phyloP scores from a whole-genome alignment of 1,140 invertebrate species.

The Coboldia fuscipes region DNA sequence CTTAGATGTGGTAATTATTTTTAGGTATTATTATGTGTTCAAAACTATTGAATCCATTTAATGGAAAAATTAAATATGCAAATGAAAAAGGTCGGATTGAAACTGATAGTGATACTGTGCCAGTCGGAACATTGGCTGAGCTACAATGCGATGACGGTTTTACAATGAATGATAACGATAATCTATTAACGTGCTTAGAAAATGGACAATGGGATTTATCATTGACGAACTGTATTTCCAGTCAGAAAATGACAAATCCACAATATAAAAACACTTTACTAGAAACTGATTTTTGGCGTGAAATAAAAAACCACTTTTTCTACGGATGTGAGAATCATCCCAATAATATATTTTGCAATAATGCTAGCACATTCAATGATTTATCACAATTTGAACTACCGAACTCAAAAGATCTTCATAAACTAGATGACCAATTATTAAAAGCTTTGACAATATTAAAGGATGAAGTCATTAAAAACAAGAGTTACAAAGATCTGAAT shows the following conservation, averaged over 20 bases:
- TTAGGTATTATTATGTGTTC: neutral
- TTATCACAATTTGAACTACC: too few species aligned
- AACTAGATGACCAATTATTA: too few species aligned
- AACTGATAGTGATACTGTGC: neutral
- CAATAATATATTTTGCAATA: too few species aligned
- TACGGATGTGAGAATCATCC: too few species aligned
- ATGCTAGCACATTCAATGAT: too few species aligned
- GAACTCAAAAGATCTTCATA: too few species aligned
- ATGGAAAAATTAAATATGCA: conserved; percentile 1
- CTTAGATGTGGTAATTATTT: neutral
- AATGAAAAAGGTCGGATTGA: conserved; percentile 2
- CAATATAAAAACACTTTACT: neutral
- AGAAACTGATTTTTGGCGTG: too few species aligned
- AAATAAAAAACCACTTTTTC: too few species aligned
- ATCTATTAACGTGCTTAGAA: conserved; percentile 23
- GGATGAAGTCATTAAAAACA: too few species aligned
- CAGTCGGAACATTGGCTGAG: conserved; percentile 23
- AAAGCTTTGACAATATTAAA: too few species aligned
- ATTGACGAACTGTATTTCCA: conserved; percentile 14
- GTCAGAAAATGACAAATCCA: neutral
- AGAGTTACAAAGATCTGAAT: too few species aligned
- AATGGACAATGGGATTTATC: conserved; percentile 24
- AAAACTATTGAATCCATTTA: neutral
- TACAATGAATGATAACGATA: conserved; percentile 21
- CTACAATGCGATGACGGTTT: conserved; percentile 23